These are phyloP conservation scores for Maconellicoccus hirsutus DNA, from an alignment of 1,140 invertebrate species.

Conservation along the genomic window DNA sequence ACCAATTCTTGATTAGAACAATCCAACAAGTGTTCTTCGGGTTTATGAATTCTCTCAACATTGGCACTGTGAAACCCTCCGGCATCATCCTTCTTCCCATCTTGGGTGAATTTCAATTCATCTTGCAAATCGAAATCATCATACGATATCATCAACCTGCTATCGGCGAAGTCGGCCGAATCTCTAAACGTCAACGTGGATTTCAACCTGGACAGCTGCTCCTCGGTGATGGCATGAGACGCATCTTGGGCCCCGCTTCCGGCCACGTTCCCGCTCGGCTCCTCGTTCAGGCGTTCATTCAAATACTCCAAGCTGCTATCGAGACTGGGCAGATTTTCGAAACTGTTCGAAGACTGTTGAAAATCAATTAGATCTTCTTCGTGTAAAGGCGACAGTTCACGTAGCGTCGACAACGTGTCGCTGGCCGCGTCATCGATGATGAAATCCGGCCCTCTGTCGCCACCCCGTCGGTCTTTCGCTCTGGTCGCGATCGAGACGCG, in stretches of 20 bases:
- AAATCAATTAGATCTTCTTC: slow-evolving; percentile 11
- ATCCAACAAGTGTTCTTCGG: neutral
- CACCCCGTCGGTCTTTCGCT: slow-evolving; percentile 17
- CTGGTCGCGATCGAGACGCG: neutral
- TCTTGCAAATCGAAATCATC: slow-evolving; percentile 22
- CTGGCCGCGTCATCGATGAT: slow-evolving; percentile 8
- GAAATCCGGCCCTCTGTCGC: slow-evolving; percentile 21
- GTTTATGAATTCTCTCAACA: neutral
- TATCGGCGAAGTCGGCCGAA: slow-evolving; percentile 28
- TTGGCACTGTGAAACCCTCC: neutral
- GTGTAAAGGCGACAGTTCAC: slow-evolving; percentile 24
- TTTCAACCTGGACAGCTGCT: slow-evolving; percentile 29
- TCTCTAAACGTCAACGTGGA: slow-evolving; percentile 30
- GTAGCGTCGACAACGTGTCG: slow-evolving; percentile 14
- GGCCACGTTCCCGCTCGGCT: slow-evolving; percentile 28
- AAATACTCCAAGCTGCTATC: slow-evolving; percentile 27
- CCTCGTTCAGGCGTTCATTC: slow-evolving; percentile 26
- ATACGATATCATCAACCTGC: slow-evolving; percentile 24
- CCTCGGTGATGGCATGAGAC: neutral
- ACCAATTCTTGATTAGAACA: slow-evolving; percentile 17
- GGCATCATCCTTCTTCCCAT: neutral
- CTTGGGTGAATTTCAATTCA: neutral
- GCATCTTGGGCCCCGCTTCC: slow-evolving; percentile 25
- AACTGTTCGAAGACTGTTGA: neutral
- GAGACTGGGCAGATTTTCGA: slow-evolving; percentile 14